Evolutionary conservation across 2,113 vertebrate species (phyloP).

Genomic region (Callithrix jacchus): DNA sequence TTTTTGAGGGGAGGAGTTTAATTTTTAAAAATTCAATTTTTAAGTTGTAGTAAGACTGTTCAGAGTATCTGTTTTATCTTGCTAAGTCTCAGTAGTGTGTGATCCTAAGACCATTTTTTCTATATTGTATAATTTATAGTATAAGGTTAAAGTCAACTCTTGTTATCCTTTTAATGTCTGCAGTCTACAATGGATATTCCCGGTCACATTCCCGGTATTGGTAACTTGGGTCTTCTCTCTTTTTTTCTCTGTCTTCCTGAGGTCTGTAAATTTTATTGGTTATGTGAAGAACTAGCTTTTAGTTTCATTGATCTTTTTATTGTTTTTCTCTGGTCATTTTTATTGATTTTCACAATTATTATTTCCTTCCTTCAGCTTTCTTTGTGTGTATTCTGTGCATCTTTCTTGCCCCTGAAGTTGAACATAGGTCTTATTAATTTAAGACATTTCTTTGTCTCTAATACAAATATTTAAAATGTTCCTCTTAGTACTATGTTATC

Average conservation of each 20-base stretch:
- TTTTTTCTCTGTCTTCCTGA: background rate
- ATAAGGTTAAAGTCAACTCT: background rate
- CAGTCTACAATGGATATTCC: background rate
- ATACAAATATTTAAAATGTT: background rate
- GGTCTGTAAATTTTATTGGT: background rate
- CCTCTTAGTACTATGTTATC: background rate
- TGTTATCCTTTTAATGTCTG: background rate
- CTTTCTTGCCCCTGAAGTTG: background rate
- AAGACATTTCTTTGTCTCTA: background rate
- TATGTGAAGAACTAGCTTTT: background rate
- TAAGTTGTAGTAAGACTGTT: background rate
- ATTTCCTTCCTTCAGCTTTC: background rate
- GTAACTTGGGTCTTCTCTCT: background rate
- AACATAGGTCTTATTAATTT: background rate
- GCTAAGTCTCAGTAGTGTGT: background rate
- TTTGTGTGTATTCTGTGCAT: background rate
- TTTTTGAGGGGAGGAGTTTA: background rate
- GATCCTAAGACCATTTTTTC: background rate
- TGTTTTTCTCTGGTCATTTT: background rate
- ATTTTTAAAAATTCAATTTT: background rate
- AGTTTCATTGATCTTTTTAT: background rate
- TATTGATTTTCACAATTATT: background rate
- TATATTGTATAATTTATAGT: background rate
- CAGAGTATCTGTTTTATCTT: background rate
- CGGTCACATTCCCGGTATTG: background rate